Evolutionary conservation across 92 coral and sea anemone genomes (phyloP), one percentile per base, ranked within the genome.

Genomic region (Virgularia gustaviana): DNA sequence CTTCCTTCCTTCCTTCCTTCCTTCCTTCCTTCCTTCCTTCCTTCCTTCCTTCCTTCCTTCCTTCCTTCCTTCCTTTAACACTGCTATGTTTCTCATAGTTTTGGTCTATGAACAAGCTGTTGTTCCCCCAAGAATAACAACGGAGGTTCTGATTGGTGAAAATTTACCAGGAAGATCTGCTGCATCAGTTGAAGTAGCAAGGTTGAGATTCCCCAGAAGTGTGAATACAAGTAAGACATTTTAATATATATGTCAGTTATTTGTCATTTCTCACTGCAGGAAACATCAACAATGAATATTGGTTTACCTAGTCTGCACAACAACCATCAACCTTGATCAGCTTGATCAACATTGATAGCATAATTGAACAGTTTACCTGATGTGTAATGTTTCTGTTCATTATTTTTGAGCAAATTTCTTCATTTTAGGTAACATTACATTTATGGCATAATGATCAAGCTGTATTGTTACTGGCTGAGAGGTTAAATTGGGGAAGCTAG

Each of bases 181-280:
- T 27, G 28, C 75, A 29, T 29, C 8, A 52, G 4, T 6, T 19
- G 35, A 0, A 30, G n/a, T n/a, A n/a, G n/a, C n/a, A n/a, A n/a
- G n/a, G n/a, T n/a, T n/a, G n/a, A 68, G 60, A 68, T 44, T 49
- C 44, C 30, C 61, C 33, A 68, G 60, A 61, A 68, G 75, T 51
- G 47, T 33, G 24, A 60, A 30, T 23, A 30, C 66, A 33, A 60
- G 66, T 60, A 60, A 60, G 66, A 34, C 13, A 31, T 13, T 13
- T 4, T 13, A 22, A 4, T 13, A 43, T 4, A 13, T 43, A 22
- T 43, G n/a, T 43, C 1, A 22, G 51, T 1, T 43, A 43, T n/a
- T n/a, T n/a, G n/a, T n/a, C n/a, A n/a, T n/a, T n/a, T n/a, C n/a
- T n/a, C n/a, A n/a, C n/a, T n/a, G n/a, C n/a, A n/a, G n/a, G n/a